These are phyloP conservation scores for Silurus asotus DNA, from an alignment of 2,113 vertebrate species.

Conservation along the genomic window DNA sequence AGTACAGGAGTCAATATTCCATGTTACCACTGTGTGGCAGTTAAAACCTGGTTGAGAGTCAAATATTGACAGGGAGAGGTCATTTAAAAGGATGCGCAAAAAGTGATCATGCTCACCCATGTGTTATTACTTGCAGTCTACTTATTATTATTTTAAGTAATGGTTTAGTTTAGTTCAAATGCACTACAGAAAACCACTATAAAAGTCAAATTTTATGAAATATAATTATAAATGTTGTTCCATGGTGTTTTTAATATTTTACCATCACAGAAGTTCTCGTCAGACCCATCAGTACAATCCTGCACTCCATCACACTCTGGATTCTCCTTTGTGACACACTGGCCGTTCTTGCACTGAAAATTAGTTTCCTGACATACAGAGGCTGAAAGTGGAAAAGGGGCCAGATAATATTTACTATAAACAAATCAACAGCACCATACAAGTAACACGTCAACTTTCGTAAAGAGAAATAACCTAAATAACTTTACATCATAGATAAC, in stretches of 20 bases:
- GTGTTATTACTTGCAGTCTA: not conserved
- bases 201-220: no score
- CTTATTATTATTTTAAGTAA: no score
- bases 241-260: not conserved
- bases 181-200: not conserved
- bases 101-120: not conserved
- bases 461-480: not conserved
- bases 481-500: not conserved
- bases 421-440: not conserved
- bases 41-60: not conserved
- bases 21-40: not conserved
- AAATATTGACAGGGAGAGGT: not conserved
- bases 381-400: not conserved
- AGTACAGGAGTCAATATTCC: not conserved
- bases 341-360: conserved; percentile 15
- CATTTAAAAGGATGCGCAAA: not conserved
- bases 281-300: conserved; percentile 49
- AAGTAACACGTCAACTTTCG: no score
- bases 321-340: conserved; percentile 45
- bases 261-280: conserved; percentile 37
- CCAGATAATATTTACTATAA: not conserved
- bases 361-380: not conserved
- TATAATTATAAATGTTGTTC: no score
- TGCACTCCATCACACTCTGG: conserved; percentile 46
- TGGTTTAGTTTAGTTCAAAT: not conserved